Evolutionary conservation across 2,113 vertebrate species (phyloP).

Genomic region (Chaetodon auriga): DNA sequence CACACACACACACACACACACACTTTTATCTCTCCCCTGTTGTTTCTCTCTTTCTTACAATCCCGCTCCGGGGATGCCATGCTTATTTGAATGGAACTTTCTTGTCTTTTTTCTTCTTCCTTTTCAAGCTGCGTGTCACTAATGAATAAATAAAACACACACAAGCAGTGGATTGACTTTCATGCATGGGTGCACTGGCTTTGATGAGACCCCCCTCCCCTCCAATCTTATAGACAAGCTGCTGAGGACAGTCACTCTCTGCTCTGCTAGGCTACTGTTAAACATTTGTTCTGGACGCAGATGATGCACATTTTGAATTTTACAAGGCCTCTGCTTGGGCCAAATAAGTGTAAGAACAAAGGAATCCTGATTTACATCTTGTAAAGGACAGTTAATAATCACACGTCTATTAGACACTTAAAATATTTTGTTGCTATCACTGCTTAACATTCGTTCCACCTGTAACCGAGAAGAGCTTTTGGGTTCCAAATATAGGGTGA

Average conservation of each 20-base stretch:
- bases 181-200: conserved; percentile 80
- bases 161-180: conserved; percentile 84
- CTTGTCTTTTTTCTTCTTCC: conserved; percentile 73
- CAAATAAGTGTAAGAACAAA: conserved; percentile 46
- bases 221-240: conserved; percentile 64
- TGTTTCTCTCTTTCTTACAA: conserved; percentile 59
- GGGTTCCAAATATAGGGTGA: neutral
- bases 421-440: neutral
- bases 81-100: conserved; percentile 85
- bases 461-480: neutral
- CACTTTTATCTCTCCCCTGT: conserved; percentile 25
- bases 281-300: conserved; percentile 65
- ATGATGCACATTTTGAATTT: conserved; percentile 57
- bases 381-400: neutral
- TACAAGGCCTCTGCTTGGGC: conserved; percentile 25
- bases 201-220: conserved; percentile 74
- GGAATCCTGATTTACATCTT: conserved; percentile 1
- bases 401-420: neutral
- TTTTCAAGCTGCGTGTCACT: conserved; percentile 82
- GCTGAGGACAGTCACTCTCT: conserved; percentile 77
- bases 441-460: neutral
- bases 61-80: conserved; percentile 79
- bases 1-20: conserved; percentile 26
- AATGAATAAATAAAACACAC: conserved; percentile 87
- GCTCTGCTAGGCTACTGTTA: conserved; percentile 53